Conservation (phyloP, 1,140 invertebrate genomes). For the Megalopta genalis region DNA sequence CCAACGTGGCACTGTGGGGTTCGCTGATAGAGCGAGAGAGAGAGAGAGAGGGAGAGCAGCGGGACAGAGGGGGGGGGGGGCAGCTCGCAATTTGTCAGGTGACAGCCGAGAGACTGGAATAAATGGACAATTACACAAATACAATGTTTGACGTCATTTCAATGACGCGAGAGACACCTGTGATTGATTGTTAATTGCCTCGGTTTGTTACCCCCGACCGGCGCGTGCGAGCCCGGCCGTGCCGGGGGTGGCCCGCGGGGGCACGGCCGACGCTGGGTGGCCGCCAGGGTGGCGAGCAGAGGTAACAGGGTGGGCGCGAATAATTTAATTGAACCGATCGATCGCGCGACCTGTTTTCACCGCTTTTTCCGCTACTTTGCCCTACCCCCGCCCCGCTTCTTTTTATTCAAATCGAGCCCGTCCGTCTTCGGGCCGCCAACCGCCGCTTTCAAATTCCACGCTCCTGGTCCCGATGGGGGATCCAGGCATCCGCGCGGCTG, state of each 20-base stretch:
- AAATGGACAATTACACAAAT: slow-evolving; percentile 81
- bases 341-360: slow-evolving; percentile 56
- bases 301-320: slow-evolving; percentile 66
- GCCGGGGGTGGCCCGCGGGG: slow-evolving; percentile 33
- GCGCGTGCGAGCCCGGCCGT: slow-evolving; percentile 30
- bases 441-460: slow-evolving; percentile 3
- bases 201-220: slow-evolving; percentile 78
- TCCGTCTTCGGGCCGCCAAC: not conserved
- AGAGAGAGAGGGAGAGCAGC: no score
- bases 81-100: slow-evolving; percentile 78
- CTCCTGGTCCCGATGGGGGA: not conserved
- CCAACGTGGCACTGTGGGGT: not conserved
- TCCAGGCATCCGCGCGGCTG: not conserved
- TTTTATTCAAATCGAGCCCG: slow-evolving; percentile 22
- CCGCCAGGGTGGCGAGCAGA: slow-evolving; percentile 29
- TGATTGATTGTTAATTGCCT: slow-evolving; percentile 81
- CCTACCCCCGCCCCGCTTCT: not conserved
- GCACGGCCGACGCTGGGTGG: slow-evolving; percentile 47
- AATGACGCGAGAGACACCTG: slow-evolving; percentile 80
- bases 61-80: slow-evolving; percentile 13
- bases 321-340: slow-evolving; percentile 77
- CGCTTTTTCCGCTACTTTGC: slow-evolving; percentile 50
- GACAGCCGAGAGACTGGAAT: slow-evolving; percentile 79
- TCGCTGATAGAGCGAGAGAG: no score
- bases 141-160: slow-evolving; percentile 81